phyloP scores from a whole-genome alignment of 2,888 invertebrate genomes.

The Gymnosoma rotundatum region DNA sequence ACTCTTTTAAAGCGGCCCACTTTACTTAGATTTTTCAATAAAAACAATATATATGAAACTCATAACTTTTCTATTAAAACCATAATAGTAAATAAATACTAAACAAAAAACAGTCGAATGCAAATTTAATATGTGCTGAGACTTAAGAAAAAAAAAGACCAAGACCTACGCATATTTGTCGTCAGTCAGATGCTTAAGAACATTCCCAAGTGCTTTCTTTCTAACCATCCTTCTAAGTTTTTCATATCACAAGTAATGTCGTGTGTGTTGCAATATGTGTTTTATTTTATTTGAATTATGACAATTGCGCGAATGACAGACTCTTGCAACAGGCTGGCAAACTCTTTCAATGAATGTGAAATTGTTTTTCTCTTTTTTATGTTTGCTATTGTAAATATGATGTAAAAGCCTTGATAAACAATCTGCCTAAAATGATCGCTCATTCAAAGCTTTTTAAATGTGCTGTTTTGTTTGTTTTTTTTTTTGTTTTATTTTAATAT shows the following conservation, averaged over 20 bases:
- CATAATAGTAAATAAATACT: conserved; percentile 1
- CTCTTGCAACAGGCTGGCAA: conserved; percentile 36
- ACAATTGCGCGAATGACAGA: conserved; percentile 70
- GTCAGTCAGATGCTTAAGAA: conserved; percentile 16
- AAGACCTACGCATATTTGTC: conserved; percentile 63
- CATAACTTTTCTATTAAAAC: conserved; percentile 48
- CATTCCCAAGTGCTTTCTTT: conserved; percentile 8
- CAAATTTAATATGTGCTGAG: conserved; percentile 9
- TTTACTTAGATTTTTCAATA: conserved; percentile 1
- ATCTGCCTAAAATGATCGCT: conserved; percentile 65
- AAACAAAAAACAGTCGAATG: conserved; percentile 18
- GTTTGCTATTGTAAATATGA: conserved; percentile 67
- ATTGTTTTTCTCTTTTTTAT: conserved; percentile 21
- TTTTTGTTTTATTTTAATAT: conserved; percentile 21
- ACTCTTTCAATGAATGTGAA: conserved; percentile 13
- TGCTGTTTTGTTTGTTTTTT: conserved; percentile 2
- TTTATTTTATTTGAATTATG: conserved; percentile 79
- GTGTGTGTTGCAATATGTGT: not conserved
- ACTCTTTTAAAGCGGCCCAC: conserved; percentile 4
- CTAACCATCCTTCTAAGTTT: not conserved
- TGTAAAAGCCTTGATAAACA: conserved; percentile 71
- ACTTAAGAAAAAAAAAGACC: not conserved
- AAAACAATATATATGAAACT: conserved; percentile 46
- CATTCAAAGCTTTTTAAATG: conserved; percentile 59
- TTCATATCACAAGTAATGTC: not conserved